phyloP scores from a whole-genome alignment of 2,888 invertebrate genomes.

The Melinaea marsaeus region DNA sequence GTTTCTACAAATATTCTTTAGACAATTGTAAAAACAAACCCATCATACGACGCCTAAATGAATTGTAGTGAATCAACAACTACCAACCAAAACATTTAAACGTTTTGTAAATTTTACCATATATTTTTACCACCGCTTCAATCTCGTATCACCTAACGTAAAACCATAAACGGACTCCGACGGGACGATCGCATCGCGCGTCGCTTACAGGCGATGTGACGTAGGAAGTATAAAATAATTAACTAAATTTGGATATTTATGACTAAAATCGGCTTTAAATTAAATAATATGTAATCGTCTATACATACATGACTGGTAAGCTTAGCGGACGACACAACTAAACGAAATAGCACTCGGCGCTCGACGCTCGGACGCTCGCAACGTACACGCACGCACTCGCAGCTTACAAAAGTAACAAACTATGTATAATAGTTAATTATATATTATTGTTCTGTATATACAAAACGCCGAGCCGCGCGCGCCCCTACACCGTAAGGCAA shows the following conservation, averaged over 20 bases:
- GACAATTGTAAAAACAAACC: conserved; percentile 18
- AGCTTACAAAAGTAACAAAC: conserved; percentile 72
- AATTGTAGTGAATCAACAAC: conserved; percentile 37
- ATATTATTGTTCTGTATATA: conserved; percentile 73
- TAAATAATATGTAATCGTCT: conserved; percentile 70
- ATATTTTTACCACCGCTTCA: conserved; percentile 41
- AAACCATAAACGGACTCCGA: conserved; percentile 54
- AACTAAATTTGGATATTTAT: conserved; percentile 78
- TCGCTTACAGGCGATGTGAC: conserved; percentile 64
- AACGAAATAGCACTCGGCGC: conserved; percentile 66
- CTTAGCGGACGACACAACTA: conserved; percentile 72
- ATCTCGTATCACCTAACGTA: conserved; percentile 46
- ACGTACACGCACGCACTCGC: conserved; percentile 61
- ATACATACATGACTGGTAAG: conserved; percentile 77
- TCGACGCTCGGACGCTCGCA: conserved; percentile 38
- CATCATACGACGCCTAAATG: conserved; percentile 31
- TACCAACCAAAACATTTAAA: conserved; percentile 43
- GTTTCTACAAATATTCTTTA: conserved; percentile 4
- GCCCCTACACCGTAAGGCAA: conserved; percentile 61
- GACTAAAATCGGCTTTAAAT: conserved; percentile 76
- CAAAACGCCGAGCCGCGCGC: conserved; percentile 63
- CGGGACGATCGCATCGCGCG: conserved; percentile 66
- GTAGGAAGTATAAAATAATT: conserved; percentile 66
- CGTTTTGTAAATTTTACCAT: conserved; percentile 47
- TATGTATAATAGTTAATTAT: conserved; percentile 65